Conservation (phyloP, 1,140 invertebrate species). For the Drosophila parabipectinata region DNA sequence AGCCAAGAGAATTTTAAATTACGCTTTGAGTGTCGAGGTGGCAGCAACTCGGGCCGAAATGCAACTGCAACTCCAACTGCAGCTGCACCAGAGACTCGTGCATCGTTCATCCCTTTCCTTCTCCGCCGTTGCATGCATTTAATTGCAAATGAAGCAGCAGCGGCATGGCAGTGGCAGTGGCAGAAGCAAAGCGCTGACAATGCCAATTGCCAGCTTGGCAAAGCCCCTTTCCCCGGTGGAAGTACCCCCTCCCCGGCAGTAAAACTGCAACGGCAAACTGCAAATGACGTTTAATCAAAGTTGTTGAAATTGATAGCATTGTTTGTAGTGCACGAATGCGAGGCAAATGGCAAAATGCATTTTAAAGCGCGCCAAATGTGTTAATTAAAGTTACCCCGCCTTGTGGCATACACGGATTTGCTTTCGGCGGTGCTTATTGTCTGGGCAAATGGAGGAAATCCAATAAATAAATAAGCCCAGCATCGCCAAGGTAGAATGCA, state of each 20-base stretch:
- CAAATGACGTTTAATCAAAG: slow-evolving; percentile 82
- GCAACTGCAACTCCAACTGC: slow-evolving; percentile 50
- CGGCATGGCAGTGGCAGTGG: slow-evolving; percentile 12
- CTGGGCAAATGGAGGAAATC: slow-evolving; percentile 35
- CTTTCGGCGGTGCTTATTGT: slow-evolving; percentile 49
- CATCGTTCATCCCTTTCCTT: slow-evolving; percentile 5
- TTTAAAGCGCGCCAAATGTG: slow-evolving; percentile 71
- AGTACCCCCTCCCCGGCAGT: not conserved
- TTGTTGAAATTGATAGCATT: slow-evolving; percentile 83
- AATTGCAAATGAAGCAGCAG: slow-evolving; percentile 78
- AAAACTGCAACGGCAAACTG: slow-evolving; percentile 53
- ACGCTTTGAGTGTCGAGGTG: slow-evolving; percentile 70
- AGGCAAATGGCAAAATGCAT: slow-evolving; percentile 69
- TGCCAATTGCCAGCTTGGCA: slow-evolving; percentile 53
- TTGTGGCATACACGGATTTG: slow-evolving; percentile 36
- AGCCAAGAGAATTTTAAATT: slow-evolving; percentile 82
- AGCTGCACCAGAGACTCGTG: slow-evolving; percentile 4
- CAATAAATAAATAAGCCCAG: slow-evolving; percentile 68
- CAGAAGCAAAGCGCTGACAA: slow-evolving; percentile 58
- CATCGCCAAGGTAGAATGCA: slow-evolving; percentile 40
- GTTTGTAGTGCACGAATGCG: slow-evolving; percentile 50
- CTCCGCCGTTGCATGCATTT: slow-evolving; percentile 68
- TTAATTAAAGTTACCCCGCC: slow-evolving; percentile 64
- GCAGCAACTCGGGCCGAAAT: slow-evolving; percentile 59
- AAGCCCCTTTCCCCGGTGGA: slow-evolving; percentile 3